Conservation (phyloP, 2,888 invertebrate species). For the Oxyscelio sp. region DNA sequence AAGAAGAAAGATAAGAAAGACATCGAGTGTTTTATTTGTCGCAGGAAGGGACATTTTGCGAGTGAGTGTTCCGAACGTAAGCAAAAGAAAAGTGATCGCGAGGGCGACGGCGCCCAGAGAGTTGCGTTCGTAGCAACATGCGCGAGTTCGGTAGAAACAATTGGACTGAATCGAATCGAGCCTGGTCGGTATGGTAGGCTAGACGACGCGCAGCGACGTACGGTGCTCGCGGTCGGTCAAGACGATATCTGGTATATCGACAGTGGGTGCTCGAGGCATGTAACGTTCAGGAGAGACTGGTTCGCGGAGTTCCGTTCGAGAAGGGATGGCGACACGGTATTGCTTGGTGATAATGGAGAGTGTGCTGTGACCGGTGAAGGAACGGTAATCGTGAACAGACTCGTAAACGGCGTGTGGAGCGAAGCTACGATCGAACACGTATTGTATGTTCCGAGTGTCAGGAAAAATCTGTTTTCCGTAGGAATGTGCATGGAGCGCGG, state of each 20-base stretch:
- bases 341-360: constrained; percentile 10
- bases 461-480: constrained; percentile 61
- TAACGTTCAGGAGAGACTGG: constrained; percentile 73
- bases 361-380: neutral
- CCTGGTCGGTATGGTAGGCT: too few relatives aligned
- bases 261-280: constrained; percentile 76
- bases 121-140: too few relatives aligned
- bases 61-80: too few relatives aligned
- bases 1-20: too few relatives aligned
- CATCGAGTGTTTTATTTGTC: too few relatives aligned
- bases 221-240: too few relatives aligned
- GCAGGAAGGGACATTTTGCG: too few relatives aligned
- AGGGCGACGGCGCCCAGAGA: too few relatives aligned
- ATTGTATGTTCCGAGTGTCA: constrained; percentile 24
- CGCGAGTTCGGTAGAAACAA: too few relatives aligned
- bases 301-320: neutral
- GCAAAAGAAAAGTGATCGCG: too few relatives aligned
- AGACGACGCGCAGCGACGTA: too few relatives aligned
- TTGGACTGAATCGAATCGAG: constrained; percentile 12
- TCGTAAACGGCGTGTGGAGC: constrained; percentile 4
- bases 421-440: constrained; percentile 26
- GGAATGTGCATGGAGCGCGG: constrained; percentile 30
- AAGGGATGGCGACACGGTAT: neutral
- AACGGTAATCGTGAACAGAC: constrained; percentile 17
- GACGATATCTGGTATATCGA: constrained; percentile 75